phyloP scores from a whole-genome alignment of 2,797 vertebrate genomes.

The Poecilia picta region DNA sequence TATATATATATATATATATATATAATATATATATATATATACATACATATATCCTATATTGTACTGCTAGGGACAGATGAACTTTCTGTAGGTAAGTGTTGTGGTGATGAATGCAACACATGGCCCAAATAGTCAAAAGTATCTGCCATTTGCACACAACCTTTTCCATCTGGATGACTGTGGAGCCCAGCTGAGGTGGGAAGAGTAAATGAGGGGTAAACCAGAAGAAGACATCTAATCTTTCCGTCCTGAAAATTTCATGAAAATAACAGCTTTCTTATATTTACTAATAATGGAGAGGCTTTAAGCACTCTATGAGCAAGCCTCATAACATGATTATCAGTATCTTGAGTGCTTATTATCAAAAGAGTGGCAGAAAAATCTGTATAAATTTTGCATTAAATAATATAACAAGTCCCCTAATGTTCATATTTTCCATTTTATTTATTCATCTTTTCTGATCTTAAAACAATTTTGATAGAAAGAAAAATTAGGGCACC shows the following conservation, averaged over 20 bases:
- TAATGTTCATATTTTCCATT: background rate
- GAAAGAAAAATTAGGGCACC: background rate
- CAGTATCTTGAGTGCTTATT: background rate
- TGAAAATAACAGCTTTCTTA: slow-evolving; percentile 17
- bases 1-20: background rate
- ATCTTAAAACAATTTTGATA: background rate
- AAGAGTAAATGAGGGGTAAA: slow-evolving; percentile 26
- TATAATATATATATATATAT: background rate
- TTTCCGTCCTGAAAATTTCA: slow-evolving; percentile 9
- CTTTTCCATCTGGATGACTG: slow-evolving; percentile 32
- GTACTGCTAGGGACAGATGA: slow-evolving; percentile 38
- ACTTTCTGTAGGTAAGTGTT: slow-evolving; percentile 45
- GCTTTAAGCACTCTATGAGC: background rate
- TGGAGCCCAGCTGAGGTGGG: slow-evolving; percentile 18
- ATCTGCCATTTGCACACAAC: slow-evolving; percentile 41
- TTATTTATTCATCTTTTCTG: background rate
- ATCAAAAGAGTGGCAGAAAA: background rate
- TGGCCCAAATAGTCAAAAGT: slow-evolving; percentile 43
- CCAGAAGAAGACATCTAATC: slow-evolving; percentile 27
- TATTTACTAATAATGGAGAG: slow-evolving; percentile 9
- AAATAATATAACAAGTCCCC: background rate
- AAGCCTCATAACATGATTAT: background rate
- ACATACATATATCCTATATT: slow-evolving; percentile 10
- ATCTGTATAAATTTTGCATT: background rate
- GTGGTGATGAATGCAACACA: slow-evolving; percentile 47